phyloP scores from a whole-genome alignment of 2,888 invertebrate species.

The Ptychoptera contaminata region DNA sequence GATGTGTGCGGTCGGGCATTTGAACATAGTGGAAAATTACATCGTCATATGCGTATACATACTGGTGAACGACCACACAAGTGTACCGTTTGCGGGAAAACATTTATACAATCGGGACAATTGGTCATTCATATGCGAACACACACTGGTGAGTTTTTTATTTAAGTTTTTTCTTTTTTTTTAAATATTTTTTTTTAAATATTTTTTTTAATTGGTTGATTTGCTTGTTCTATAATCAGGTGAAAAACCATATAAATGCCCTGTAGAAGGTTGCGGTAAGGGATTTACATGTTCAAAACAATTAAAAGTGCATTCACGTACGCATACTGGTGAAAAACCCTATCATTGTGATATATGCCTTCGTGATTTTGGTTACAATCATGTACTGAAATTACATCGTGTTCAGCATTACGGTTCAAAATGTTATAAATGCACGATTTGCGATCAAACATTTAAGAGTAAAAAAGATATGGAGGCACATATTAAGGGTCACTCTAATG shows the following conservation, averaged over 20 bases:
- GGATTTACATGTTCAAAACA: constrained; percentile 88
- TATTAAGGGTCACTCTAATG: constrained; percentile 60
- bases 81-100: constrained; percentile 74
- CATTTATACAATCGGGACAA: constrained; percentile 83
- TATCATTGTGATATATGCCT: constrained; percentile 85
- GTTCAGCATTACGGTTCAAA: constrained; percentile 85
- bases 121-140: constrained; percentile 82
- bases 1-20: constrained; percentile 78
- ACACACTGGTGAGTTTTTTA: constrained; percentile 45
- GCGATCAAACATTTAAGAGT: constrained; percentile 78
- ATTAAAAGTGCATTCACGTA: constrained; percentile 71
- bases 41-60: constrained; percentile 81
- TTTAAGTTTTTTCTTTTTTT: neutral
- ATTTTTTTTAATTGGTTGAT: neutral
- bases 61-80: constrained; percentile 80
- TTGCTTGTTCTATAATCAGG: constrained; percentile 19
- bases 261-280: constrained; percentile 68
- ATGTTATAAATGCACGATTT: constrained; percentile 83
- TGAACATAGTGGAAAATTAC: constrained; percentile 79
- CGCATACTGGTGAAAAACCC: constrained; percentile 82
- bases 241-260: constrained; percentile 74
- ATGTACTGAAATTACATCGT: constrained; percentile 74
- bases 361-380: constrained; percentile 82
- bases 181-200: neutral
- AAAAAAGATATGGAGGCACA: constrained; percentile 85